These are phyloP conservation scores for Acrobasis consociella DNA, from an alignment of 2,888 invertebrate genomes.

Conservation along the genomic window DNA sequence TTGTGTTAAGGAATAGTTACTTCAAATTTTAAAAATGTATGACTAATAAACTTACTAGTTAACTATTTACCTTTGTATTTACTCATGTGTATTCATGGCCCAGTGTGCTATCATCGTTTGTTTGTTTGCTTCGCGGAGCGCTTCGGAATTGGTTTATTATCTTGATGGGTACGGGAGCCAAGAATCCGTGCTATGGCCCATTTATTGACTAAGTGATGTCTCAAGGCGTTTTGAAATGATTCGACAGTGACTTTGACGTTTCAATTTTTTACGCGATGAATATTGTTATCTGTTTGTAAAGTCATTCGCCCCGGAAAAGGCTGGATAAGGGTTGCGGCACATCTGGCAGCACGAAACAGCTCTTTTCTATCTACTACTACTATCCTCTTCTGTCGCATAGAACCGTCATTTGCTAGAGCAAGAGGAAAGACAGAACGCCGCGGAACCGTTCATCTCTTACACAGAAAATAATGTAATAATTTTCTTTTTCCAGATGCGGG, in stretches of 20 bases:
- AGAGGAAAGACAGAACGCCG: no score
- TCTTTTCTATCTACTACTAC: no score
- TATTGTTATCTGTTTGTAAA: no score
- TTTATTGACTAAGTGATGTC: background rate
- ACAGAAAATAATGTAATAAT: background rate
- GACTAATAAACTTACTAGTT: background rate
- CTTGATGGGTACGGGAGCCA: slow-evolving; percentile 1
- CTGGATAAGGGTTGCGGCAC: no score
- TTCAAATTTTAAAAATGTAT: no score
- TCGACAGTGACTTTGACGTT: background rate
- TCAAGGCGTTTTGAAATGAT: background rate
- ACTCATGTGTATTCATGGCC: slow-evolving; percentile 21
- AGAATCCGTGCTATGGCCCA: background rate
- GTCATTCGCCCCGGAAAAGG: no score
- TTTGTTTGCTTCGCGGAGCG: slow-evolving; percentile 18
- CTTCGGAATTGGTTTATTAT: slow-evolving; percentile 20
- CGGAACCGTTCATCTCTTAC: no score
- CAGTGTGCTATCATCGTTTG: slow-evolving; percentile 18
- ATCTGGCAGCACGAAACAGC: no score
- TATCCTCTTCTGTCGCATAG: no score
- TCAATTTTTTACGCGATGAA: background rate
- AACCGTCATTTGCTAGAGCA: no score
- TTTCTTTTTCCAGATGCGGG: slow-evolving; percentile 62
- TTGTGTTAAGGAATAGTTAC: no score
- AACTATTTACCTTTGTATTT: background rate